phyloP scores from a whole-genome alignment of 2,888 invertebrate genomes.

The Phaedon cochleariae region DNA sequence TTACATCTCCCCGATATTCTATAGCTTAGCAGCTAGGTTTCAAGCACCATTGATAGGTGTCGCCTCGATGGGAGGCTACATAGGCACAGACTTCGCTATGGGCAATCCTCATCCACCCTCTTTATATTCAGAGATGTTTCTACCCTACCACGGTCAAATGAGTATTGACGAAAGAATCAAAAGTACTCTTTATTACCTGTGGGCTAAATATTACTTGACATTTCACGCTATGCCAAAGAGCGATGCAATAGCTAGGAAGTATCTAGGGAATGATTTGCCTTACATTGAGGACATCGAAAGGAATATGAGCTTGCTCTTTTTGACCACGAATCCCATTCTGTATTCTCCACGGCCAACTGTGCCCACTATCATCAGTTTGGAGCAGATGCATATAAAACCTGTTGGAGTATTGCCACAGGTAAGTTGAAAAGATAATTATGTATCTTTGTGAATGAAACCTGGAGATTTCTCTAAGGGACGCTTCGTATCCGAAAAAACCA shows the following conservation, averaged over 20 bases:
- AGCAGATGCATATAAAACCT: not conserved
- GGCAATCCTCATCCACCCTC: slow-evolving; percentile 49
- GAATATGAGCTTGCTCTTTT: slow-evolving; percentile 16
- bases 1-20: slow-evolving; percentile 46
- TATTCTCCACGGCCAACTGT: slow-evolving; percentile 8
- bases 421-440: slow-evolving; percentile 39
- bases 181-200: slow-evolving; percentile 49
- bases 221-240: slow-evolving; percentile 35
- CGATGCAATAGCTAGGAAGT: not conserved
- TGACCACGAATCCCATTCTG: slow-evolving; percentile 15
- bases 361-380: slow-evolving; percentile 18
- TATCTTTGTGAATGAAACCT: too few relatives aligned
- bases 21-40: slow-evolving; percentile 45
- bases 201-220: slow-evolving; percentile 43
- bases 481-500: too few relatives aligned
- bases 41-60: slow-evolving; percentile 46
- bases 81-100: slow-evolving; percentile 46
- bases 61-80: slow-evolving; percentile 48
- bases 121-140: slow-evolving; percentile 50
- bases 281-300: not conserved
- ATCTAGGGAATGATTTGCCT: slow-evolving; percentile 1
- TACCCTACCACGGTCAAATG: slow-evolving; percentile 50
- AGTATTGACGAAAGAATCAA: slow-evolving; percentile 58
- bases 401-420: slow-evolving; percentile 11
- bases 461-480: too few relatives aligned